Conservation (phyloP, 2,797 vertebrate species). For the Pelochelys cantorii region DNA sequence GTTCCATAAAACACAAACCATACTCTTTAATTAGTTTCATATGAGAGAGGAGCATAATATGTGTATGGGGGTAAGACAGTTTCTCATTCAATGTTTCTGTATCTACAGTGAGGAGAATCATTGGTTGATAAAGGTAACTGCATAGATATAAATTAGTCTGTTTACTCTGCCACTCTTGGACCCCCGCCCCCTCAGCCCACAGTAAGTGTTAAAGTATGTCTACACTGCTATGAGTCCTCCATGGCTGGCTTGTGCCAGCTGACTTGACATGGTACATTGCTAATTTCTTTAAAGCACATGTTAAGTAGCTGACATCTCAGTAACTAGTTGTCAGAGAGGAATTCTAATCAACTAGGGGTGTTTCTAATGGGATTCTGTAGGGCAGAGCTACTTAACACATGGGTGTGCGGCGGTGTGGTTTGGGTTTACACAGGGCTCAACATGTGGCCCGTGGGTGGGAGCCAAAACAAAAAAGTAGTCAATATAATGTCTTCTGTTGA, state of each 20-base stretch:
- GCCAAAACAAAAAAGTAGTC: too few species aligned
- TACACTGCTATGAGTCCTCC: background rate
- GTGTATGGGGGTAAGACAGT: background rate
- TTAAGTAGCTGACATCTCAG: conserved; percentile 6
- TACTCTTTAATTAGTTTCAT: background rate
- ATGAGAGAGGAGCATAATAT: background rate
- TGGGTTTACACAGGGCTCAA: too few species aligned
- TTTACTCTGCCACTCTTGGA: background rate
- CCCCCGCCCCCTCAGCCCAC: too few species aligned
- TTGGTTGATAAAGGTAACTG: background rate
- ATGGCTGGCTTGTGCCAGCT: background rate
- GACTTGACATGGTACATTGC: background rate
- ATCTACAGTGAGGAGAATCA: background rate
- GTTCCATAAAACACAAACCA: background rate
- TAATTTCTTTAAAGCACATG: conserved; percentile 45
- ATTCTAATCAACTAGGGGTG: background rate
- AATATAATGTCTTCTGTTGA: too few species aligned
- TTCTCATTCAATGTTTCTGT: background rate
- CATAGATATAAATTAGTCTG: background rate
- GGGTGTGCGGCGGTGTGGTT: too few species aligned
- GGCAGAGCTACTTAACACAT: too few species aligned
- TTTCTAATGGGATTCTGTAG: background rate
- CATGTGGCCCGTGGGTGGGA: too few species aligned
- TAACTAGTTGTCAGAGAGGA: background rate
- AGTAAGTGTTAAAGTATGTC: background rate